Evolutionary conservation across 2,888 invertebrate genomes (phyloP), one percentile per base, ranked within the genome.

Genomic region (Noctua pronuba): DNA sequence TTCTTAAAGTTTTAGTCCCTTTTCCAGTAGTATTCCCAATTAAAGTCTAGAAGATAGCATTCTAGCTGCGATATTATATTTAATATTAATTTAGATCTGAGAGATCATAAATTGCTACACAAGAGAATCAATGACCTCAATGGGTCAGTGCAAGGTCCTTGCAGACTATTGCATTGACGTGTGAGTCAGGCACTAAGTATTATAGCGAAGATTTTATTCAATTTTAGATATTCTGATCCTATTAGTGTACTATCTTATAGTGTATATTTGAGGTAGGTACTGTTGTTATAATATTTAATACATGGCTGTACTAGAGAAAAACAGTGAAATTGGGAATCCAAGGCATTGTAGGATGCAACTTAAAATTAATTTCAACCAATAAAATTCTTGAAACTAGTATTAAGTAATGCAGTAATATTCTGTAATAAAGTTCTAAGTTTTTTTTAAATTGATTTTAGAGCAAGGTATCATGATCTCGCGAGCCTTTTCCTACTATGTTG

Each of bases 111-210:
- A 69, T 80, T 83, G 68, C 77, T 65, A 35, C 46, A 82, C 83
- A 76, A 78, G 46, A 55, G 66, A 58, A 83, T 81, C 84, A 83
- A 83, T 79, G 79, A 81, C 84, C 80, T 83, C 35, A 55, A 24
- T 68, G 28, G 84, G 84, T 78, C 67, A 67, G 0, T 71, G 71
- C 80, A 81, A 81, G 84, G 79, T 79, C 84, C 79, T 66, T 65
- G 13, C 41, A 70, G 60, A 73, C 66, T 58, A 28, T 55, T 73
- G 73, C 73, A 73, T 46, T 84, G 31, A 6, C 16, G 21, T 2
- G 16, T 76, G 83, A 77, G 35, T 83, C 83, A 83, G 67, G 11
- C 49, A 49, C 41, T 58, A 58, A 58, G 21, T 81, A 66, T 31
- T 52, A 31, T 24, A 64, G 24, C 18, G 6, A 75, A 67, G 52